Evolutionary conservation across 2,797 vertebrate genomes (phyloP).

Genomic region (Arremon aurantiirostris): DNA sequence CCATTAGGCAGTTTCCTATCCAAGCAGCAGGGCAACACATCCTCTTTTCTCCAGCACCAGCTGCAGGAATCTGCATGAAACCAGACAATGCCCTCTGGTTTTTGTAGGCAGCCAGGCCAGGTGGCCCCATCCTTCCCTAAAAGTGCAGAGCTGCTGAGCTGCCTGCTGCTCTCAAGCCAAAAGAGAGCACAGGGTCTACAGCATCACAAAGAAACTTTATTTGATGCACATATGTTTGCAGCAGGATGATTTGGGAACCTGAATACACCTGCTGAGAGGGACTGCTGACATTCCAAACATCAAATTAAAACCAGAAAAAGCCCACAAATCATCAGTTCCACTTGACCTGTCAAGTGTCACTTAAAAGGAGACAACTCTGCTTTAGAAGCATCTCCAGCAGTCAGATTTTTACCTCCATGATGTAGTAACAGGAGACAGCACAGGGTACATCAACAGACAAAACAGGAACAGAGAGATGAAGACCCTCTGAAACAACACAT

Average conservation of each 20-base stretch:
- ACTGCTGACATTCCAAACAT: neutral
- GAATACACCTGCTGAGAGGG: neutral
- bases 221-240: neutral
- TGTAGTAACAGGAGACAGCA: neutral
- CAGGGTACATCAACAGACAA: neutral
- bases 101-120: neutral
- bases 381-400: neutral
- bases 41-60: neutral
- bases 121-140: neutral
- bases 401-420: neutral
- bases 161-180: neutral
- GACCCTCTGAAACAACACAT: neutral
- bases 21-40: neutral
- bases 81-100: neutral
- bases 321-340: neutral
- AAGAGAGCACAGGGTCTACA: neutral
- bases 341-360: neutral
- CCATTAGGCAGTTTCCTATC: neutral
- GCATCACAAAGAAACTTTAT: neutral
- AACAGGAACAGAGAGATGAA: neutral
- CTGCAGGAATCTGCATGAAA: neutral
- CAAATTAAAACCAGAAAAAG: neutral
- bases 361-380: neutral
- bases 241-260: neutral
- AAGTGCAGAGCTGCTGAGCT: neutral